A percentile compares a stretch with the other conserved stretches of the same genome.
These are phyloP conservation scores for Ondatra zibethicus DNA, from an alignment of 2,113 vertebrate genomes.

Conservation along the genomic window DNA sequence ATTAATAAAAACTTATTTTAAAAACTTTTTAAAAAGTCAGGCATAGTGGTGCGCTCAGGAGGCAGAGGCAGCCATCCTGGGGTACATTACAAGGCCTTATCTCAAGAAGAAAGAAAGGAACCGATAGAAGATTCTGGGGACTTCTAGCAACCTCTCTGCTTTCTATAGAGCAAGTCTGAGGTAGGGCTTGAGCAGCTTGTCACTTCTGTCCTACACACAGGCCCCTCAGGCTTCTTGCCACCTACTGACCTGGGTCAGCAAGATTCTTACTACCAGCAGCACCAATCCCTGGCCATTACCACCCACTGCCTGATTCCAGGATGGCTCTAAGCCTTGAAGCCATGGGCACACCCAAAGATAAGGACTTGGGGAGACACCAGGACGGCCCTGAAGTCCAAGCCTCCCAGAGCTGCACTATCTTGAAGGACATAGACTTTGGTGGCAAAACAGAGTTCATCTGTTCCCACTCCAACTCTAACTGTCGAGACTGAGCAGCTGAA, in stretches of 20 bases:
- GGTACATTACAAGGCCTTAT: neutral
- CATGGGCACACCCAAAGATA: slow-evolving; percentile 42
- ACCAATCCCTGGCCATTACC: slow-evolving; percentile 33
- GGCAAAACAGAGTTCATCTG: neutral
- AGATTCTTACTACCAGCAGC: neutral
- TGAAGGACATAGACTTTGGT: neutral
- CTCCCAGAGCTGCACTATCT: neutral
- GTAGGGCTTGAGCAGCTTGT: neutral
- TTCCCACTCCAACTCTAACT: neutral
- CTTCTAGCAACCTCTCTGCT: neutral
- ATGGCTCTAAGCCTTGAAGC: slow-evolving; percentile 47
- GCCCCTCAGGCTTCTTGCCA: neutral
- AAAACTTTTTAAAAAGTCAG: neutral
- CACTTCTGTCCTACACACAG: neutral
- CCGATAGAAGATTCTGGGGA: neutral
- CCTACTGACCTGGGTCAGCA: slow-evolving; percentile 37
- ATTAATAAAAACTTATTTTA: neutral
- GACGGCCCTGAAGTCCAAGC: slow-evolving; percentile 7
- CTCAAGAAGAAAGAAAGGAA: neutral
- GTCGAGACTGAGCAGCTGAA: neutral
- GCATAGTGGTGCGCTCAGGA: no score
- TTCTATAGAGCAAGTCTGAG: neutral
- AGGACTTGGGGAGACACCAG: slow-evolving; percentile 58
- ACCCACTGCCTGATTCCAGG: slow-evolving; percentile 44
- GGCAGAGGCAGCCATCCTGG: neutral